Evolutionary conservation across 2,797 vertebrate genomes (phyloP), one percentile per base, ranked within the genome.

Genomic region (Masticophis lateralis): DNA sequence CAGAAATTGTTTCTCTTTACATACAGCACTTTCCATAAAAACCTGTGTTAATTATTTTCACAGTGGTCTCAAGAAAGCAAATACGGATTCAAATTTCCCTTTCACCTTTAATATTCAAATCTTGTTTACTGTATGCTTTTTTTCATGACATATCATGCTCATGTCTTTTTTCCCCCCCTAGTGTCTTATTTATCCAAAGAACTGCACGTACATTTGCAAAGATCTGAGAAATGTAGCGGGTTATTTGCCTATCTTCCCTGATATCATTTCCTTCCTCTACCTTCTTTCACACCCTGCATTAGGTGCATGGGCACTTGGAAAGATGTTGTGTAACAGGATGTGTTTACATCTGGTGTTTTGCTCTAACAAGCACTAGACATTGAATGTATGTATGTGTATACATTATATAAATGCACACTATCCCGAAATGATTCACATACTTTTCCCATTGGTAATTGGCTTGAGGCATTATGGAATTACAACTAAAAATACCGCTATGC

Each of bases 361-460:
- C 32, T 93, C 89, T 95, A 95, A 92, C 90, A 83, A 79, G 28
- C 89, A 60, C 90, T 92, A 63, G 86, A 83, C 56, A 69, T 47
- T 83, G 37, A 12, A 83, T 83, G 22, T 47, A 83, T 43, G 3
- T 43, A 43, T 83, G 22, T 25, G 43, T 47, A 53, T 93, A 28
- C 56, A 63, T 91, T 92, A 56, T 12, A 10, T 88, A 86, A 69
- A 88, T 47, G 87, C 63, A 47, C 32, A 56, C 87, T 86, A 89
- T 53, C 86, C 79, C 92, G 94, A 94, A 92, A 94, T 60, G 1
- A 1, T 91, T 92, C 74, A 92, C 92, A 93, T 86, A 92, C 89
- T 25, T 16, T 93, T 37, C 95, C 95, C 92, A 86, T 89, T 94
- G 91, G 94, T 74, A 16, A 86, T 94, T 91, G 43, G 20, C 94